A percentile compares a stretch with the other conserved stretches of the same genome.
Evolutionary conservation across 2,113 vertebrate species (phyloP).

Genomic region (Holacanthus passer): DNA sequence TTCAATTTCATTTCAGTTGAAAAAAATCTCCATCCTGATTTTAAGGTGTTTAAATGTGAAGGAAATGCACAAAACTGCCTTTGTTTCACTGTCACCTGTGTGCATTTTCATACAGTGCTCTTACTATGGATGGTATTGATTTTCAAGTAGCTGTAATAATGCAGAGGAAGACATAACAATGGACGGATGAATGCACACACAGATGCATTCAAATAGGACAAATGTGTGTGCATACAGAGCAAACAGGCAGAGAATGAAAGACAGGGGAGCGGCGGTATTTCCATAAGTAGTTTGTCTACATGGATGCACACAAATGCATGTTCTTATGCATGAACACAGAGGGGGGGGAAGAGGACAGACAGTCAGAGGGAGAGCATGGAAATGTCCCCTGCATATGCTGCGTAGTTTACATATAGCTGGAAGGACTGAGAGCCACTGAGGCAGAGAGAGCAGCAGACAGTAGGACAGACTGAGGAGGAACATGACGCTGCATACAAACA

Average conservation of each 20-base stretch:
- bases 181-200: conserved; percentile 1
- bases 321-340: conserved; percentile 60
- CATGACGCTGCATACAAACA: conserved; percentile 54
- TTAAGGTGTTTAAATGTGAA: no score
- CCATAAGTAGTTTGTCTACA: conserved; percentile 50
- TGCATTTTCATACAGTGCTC: background rate
- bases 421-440: conserved; percentile 36
- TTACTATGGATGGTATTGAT: background rate
- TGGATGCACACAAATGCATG: conserved; percentile 51
- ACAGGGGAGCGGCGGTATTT: conserved; percentile 23
- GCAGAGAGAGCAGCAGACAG: conserved; percentile 56
- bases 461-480: conserved; percentile 35
- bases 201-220: conserved; percentile 10
- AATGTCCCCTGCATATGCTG: conserved; percentile 28
- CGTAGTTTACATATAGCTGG: conserved; percentile 50
- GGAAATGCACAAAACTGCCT: no score
- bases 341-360: conserved; percentile 19
- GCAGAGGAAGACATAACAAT: background rate
- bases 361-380: conserved; percentile 30
- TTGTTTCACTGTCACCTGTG: no score
- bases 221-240: background rate
- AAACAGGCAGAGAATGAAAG: conserved; percentile 1
- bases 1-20: background rate
- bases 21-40: no score
- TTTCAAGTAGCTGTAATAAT: conserved; percentile 9